These are phyloP conservation scores for Misgurnus mizolepis DNA, from an alignment of 2,113 vertebrate genomes.

Conservation along the genomic window DNA sequence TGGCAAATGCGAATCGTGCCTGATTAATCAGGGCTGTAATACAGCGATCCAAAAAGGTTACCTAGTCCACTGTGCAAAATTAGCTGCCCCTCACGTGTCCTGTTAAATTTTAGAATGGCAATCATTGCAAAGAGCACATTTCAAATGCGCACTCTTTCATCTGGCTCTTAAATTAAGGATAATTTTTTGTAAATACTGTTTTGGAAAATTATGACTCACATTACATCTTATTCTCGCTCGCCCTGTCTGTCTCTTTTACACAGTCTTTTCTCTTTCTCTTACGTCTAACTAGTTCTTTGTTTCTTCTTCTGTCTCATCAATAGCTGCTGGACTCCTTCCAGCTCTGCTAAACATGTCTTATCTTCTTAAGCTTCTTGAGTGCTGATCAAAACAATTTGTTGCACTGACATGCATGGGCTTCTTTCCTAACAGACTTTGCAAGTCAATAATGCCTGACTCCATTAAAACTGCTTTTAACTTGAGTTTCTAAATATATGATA, in stretches of 20 bases:
- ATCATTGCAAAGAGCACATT: conserved; percentile 52
- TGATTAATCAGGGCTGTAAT: conserved; percentile 87
- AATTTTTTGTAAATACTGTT: conserved; percentile 4
- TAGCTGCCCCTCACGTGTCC: conserved; percentile 76
- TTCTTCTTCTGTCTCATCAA: conserved; percentile 45
- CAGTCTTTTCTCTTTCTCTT: conserved; percentile 9
- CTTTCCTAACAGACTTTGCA: conserved; percentile 46
- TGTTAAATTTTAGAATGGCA: conserved; percentile 71
- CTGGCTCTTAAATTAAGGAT: conserved; percentile 28
- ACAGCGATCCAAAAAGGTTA: conserved; percentile 86
- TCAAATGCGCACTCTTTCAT: conserved; percentile 55
- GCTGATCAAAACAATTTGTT: conserved; percentile 58
- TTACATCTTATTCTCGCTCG: conserved; percentile 13
- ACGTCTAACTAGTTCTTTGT: conserved; percentile 49
- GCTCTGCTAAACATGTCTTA: conserved; percentile 55
- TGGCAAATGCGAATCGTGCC: conserved; percentile 82
- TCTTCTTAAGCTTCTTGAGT: conserved; percentile 54
- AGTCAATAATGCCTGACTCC: conserved; percentile 49
- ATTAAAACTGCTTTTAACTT: conserved; percentile 43
- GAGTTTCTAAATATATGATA: conserved; percentile 6
- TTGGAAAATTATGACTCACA: conserved; percentile 45
- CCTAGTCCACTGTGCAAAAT: conserved; percentile 84
- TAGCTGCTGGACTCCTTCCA: conserved; percentile 52
- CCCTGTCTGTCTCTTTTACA: not conserved
- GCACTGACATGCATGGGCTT: conserved; percentile 42